These are phyloP conservation scores for Holothuria scabra DNA, from an alignment of 53 echinoderm and acorn worm genomes.

Conservation along the genomic window DNA sequence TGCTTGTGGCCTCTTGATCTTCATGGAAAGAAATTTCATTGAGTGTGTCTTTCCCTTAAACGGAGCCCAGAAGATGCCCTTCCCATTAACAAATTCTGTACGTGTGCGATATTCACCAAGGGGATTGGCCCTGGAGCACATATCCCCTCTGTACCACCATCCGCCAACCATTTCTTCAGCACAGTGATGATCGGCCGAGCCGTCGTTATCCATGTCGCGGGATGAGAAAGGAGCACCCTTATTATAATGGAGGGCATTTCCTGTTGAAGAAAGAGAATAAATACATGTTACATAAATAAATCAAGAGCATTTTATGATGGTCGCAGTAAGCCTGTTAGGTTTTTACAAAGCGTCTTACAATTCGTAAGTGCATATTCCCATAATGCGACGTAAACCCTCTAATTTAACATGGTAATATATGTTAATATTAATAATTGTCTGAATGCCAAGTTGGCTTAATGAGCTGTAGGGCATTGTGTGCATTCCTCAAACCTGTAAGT, in stretches of 20 bases:
- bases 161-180: slow-evolving; percentile 3
- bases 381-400: too few species aligned
- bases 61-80: slow-evolving; percentile 27
- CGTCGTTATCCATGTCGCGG: slow-evolving; percentile 28
- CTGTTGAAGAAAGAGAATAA: slow-evolving; percentile 2
- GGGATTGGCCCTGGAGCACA: slow-evolving; percentile 22
- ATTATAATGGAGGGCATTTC: slow-evolving; percentile 16
- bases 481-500: too few species aligned
- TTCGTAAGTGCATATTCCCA: too few species aligned
- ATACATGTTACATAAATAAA: too few species aligned
- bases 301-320: too few species aligned
- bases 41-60: slow-evolving; percentile 28
- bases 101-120: slow-evolving; percentile 9
- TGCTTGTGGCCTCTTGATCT: too few species aligned
- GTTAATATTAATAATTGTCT: too few species aligned
- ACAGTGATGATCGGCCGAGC: slow-evolving; percentile 2
- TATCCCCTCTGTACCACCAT: slow-evolving; percentile 25
- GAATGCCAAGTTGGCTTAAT: too few species aligned
- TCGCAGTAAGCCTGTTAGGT: too few species aligned
- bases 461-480: too few species aligned
- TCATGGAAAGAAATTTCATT: background rate
- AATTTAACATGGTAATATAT: too few species aligned
- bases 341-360: too few species aligned
- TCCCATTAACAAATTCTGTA: background rate
- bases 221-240: slow-evolving; percentile 22